phyloP scores from a whole-genome alignment of 2,888 invertebrate species.

The Leptopilina myrica region DNA sequence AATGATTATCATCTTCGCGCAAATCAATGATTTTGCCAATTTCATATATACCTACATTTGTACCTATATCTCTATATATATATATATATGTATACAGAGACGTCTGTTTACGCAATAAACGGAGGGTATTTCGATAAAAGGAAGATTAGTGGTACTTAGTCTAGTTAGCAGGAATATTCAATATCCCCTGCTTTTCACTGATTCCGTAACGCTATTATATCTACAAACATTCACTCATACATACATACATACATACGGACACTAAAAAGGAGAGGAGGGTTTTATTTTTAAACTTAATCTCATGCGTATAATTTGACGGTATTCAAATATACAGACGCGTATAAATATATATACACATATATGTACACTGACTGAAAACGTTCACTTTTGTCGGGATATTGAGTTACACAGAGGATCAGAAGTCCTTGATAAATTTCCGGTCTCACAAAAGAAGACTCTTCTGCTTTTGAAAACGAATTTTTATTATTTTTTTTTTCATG shows the following conservation, averaged over 20 bases:
- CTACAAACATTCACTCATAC: background rate
- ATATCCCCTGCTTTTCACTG: background rate
- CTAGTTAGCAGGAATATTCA: constrained; percentile 3
- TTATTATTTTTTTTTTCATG: background rate
- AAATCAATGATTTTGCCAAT: constrained; percentile 39
- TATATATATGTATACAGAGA: no score
- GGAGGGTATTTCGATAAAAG: background rate
- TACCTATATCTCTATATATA: no score
- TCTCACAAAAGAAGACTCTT: background rate
- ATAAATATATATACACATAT: no score
- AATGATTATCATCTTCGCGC: constrained; percentile 37
- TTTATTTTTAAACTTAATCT: background rate
- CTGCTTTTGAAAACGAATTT: background rate
- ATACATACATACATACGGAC: no score
- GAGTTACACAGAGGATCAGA: background rate
- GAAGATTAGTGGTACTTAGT: constrained; percentile 6
- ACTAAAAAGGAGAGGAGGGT: background rate
- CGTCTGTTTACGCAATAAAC: constrained; percentile 21
- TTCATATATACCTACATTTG: background rate
- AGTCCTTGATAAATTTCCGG: background rate
- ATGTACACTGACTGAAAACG: background rate
- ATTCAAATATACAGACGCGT: background rate
- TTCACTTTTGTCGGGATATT: background rate
- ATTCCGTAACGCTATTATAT: background rate
- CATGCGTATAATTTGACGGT: background rate